phyloP scores from a whole-genome alignment of 1,140 invertebrate species.

The Oncopodura yosiiana region DNA sequence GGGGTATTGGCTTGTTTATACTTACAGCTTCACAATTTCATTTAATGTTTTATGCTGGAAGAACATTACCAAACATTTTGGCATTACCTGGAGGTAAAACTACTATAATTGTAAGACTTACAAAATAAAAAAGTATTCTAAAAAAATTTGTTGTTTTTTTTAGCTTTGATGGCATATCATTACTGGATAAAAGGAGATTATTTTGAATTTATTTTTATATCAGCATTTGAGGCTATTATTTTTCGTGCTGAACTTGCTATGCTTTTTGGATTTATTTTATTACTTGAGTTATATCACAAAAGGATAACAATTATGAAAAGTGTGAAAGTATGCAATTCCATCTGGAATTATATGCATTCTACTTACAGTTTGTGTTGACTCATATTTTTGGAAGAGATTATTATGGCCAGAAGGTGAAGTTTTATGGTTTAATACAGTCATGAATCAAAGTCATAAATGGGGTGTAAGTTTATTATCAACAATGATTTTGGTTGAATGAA shows the following conservation, averaged over 20 bases:
- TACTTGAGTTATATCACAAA: slow-evolving; percentile 60
- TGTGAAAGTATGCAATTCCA: slow-evolving; percentile 59
- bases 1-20: slow-evolving; percentile 68
- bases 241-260: slow-evolving; percentile 83
- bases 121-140: too few relatives aligned
- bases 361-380: slow-evolving; percentile 74
- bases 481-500: slow-evolving; percentile 12
- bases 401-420: slow-evolving; percentile 98
- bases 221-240: slow-evolving; percentile 77
- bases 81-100: slow-evolving; percentile 76
- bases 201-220: slow-evolving; percentile 65
- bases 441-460: slow-evolving; percentile 93
- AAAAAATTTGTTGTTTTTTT: slow-evolving; percentile 45
- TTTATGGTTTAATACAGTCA: slow-evolving; percentile 85
- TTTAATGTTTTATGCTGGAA: slow-evolving; percentile 91
- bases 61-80: slow-evolving; percentile 93
- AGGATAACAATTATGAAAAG: slow-evolving; percentile 46
- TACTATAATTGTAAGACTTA: slow-evolving; percentile 7
- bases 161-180: slow-evolving; percentile 75
- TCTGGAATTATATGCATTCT: slow-evolving; percentile 57
- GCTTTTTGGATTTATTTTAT: slow-evolving; percentile 74
- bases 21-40: slow-evolving; percentile 92
- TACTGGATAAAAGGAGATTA: slow-evolving; percentile 73
- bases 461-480: slow-evolving; percentile 74
- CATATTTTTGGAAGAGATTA: slow-evolving; percentile 79